Conservation (phyloP, 2,113 vertebrate genomes). For the Lepisosteus oculatus region DNA sequence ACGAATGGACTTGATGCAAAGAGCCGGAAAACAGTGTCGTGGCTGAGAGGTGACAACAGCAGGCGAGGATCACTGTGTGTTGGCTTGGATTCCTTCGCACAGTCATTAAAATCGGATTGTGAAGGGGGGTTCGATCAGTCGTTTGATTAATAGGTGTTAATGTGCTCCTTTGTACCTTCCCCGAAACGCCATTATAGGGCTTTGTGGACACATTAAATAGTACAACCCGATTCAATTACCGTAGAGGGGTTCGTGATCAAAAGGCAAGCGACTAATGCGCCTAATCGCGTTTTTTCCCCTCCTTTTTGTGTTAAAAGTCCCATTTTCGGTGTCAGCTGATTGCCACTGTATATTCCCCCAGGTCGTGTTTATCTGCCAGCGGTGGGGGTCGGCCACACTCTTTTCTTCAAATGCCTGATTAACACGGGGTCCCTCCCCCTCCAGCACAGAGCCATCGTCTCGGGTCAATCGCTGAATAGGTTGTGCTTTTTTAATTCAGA, state of each 20-base stretch:
- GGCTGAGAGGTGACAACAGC: background rate
- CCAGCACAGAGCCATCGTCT: constrained; percentile 15
- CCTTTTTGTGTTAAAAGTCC: too few species aligned
- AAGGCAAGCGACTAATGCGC: too few species aligned
- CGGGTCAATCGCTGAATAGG: constrained; percentile 9
- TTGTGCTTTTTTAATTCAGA: constrained; percentile 26
- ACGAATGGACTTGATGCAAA: too few species aligned
- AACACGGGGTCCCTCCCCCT: constrained; percentile 14
- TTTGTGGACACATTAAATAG: too few species aligned
- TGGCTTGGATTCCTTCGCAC: background rate
- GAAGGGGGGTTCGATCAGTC: background rate
- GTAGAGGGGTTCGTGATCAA: too few species aligned
- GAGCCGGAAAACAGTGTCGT: too few species aligned
- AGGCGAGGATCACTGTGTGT: background rate
- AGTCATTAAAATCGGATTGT: background rate
- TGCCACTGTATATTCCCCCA: background rate
- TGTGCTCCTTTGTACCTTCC: too few species aligned
- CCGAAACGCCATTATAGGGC: too few species aligned
- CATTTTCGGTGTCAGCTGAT: background rate
- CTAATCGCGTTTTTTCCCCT: too few species aligned
- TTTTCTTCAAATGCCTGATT: constrained; percentile 21
- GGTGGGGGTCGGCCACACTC: background rate
- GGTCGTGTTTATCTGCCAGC: background rate
- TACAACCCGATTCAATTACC: too few species aligned
- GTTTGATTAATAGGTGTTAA: too few species aligned